Evolutionary conservation across 1,140 invertebrate genomes (phyloP), one percentile per base, ranked within the genome.

Genomic region (Papilio polyxenes): DNA sequence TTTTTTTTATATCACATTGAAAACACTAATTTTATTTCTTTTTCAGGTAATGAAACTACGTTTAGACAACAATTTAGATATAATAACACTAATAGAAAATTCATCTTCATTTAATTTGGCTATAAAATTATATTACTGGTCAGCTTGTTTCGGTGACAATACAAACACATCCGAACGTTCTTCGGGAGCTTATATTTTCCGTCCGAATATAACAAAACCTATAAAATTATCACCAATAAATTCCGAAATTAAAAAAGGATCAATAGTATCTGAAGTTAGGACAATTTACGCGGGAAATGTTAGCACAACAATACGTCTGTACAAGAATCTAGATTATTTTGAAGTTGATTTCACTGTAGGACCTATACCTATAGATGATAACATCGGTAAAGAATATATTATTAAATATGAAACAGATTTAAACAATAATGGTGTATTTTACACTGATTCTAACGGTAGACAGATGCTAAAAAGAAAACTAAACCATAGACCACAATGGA

Each of bases 261-360:
- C 91, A 0, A 91, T 96, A 75, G 97, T 98, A 0, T 97, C 97
- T 89, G 98, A 99, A 94, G 92, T 99, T 0, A 95, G 99, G 4
- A 96, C 74, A 95, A 65, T 59, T 49, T 62, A 77, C 3, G 77
- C 84, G 3, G 69, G 84, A 11, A 87, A 88, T 15, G 86, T 85
- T 0, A 62, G 75, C 91, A 97, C 9, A 3, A 83, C 97, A 0
- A 93, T 98, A 8, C 94, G 98, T 83, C 75, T 98, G 0, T 98
- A 98, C 82, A 94, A 95, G 1, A 91, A 88, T 2, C 91, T 96
- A 40, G 95, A 96, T 48, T 95, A 95, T 69, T 93, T 98, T 0
- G 98, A 99, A 93, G 97, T 98, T 80, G 97, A 99, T 86, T 99
- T 98, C 97, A 92, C 98, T 0, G 95, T 99, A 82, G 99, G 99